These are phyloP conservation scores for Sarcophilus harrisii DNA, from an alignment of 2,797 vertebrate species.

Conservation along the genomic window DNA sequence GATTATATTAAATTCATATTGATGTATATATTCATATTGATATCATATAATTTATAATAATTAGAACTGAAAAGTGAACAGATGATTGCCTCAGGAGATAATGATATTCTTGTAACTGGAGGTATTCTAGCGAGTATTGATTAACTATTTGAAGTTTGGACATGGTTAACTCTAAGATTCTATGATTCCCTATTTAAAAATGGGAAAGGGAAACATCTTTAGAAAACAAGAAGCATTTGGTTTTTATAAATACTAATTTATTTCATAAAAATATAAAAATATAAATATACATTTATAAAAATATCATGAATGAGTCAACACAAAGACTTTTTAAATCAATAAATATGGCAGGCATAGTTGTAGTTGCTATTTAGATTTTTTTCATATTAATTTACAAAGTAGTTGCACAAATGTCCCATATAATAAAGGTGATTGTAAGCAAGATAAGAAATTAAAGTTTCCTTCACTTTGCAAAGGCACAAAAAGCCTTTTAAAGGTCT, in stretches of 20 bases:
- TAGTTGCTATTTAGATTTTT: slow-evolving; percentile 70
- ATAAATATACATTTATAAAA: slow-evolving; percentile 91
- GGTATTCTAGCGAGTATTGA: not conserved
- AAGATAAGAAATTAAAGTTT: slow-evolving; percentile 77
- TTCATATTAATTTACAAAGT: slow-evolving; percentile 81
- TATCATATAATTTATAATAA: not conserved
- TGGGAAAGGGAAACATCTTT: slow-evolving; percentile 25
- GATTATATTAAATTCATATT: not conserved
- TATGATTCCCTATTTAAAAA: slow-evolving; percentile 31
- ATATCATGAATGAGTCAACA: slow-evolving; percentile 85
- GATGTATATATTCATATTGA: not conserved
- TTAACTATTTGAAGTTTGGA: not conserved
- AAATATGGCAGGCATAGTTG: slow-evolving; percentile 85
- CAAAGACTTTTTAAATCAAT: slow-evolving; percentile 86
- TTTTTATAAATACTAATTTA: slow-evolving; percentile 88
- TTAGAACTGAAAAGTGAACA: not conserved
- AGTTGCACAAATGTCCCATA: slow-evolving; percentile 71
- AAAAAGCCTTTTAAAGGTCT: slow-evolving; percentile 85
- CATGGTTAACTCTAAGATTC: not conserved
- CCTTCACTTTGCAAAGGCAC: slow-evolving; percentile 84
- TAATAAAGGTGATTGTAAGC: slow-evolving; percentile 80
- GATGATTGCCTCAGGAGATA: not conserved
- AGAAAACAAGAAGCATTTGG: slow-evolving; percentile 69
- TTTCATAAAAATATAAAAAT: slow-evolving; percentile 91
- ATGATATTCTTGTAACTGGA: not conserved